Conservation (phyloP, 2,797 vertebrate species). For the Mormyrops attenuatus region DNA sequence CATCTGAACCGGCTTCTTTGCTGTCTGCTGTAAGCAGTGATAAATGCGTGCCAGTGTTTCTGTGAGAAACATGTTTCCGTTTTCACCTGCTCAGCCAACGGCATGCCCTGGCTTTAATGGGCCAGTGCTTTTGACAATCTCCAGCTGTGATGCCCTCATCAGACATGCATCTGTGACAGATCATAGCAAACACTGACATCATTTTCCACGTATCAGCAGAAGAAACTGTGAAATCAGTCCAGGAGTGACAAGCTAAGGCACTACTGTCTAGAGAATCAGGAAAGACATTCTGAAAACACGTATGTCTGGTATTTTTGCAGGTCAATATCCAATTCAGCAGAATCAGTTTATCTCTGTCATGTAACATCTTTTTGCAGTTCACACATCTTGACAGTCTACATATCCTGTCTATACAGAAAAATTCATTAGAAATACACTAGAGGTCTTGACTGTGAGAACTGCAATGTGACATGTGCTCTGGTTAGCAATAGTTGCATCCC, state of each 20-base stretch:
- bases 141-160: background rate
- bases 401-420: background rate
- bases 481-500: background rate
- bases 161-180: background rate
- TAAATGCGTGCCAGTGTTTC: background rate
- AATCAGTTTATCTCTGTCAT: background rate
- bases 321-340: background rate
- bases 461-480: background rate
- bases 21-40: background rate
- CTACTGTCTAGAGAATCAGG: background rate
- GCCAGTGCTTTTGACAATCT: background rate
- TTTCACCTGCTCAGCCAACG: background rate
- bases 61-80: background rate
- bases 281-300: background rate
- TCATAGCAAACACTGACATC: background rate
- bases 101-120: background rate
- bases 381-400: background rate
- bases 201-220: background rate
- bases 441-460: background rate
- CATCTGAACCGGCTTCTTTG: background rate
- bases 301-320: background rate
- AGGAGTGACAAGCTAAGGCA: background rate
- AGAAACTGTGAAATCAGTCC: background rate
- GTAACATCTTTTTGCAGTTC: background rate
- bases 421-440: background rate